These are phyloP conservation scores for Leiothrix lutea DNA, from an alignment of 2,113 vertebrate genomes.

Conservation along the genomic window DNA sequence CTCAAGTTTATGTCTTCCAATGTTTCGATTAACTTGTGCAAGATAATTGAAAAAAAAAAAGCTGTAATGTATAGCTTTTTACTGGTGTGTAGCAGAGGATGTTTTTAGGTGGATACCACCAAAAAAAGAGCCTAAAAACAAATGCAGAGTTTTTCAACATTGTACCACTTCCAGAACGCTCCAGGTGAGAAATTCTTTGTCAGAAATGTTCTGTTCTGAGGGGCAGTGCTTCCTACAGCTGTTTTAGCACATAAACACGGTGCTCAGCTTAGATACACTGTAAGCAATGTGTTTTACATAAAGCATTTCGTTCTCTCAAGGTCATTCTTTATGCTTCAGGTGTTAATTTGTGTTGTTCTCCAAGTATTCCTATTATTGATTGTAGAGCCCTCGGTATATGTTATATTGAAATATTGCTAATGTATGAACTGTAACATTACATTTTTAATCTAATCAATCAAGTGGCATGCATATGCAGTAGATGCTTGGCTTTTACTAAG, in stretches of 20 bases:
- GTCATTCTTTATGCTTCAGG: conserved; percentile 69
- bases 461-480: conserved; percentile 73
- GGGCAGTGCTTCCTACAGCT: neutral
- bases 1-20: neutral
- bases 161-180: neutral
- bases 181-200: neutral
- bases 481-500: conserved; percentile 76
- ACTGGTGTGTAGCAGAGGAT: neutral
- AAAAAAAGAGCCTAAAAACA: neutral
- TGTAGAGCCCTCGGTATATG: conserved; percentile 67
- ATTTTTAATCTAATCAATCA: conserved; percentile 87
- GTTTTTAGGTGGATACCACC: neutral
- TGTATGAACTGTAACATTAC: conserved; percentile 82
- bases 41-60: neutral
- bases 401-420: conserved; percentile 81
- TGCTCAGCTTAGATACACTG: neutral
- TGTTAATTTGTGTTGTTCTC: conserved; percentile 68
- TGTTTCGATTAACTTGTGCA: neutral
- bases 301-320: conserved; percentile 63
- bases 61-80: neutral
- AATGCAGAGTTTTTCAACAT: neutral
- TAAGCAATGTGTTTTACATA: neutral
- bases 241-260: neutral
- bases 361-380: conserved; percentile 73
- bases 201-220: neutral